Percentiles rank a stretch among this genome's conserved stretches.
These are phyloP conservation scores for Plagiodera versicolora DNA, from an alignment of 2,888 invertebrate species.

Conservation along the genomic window DNA sequence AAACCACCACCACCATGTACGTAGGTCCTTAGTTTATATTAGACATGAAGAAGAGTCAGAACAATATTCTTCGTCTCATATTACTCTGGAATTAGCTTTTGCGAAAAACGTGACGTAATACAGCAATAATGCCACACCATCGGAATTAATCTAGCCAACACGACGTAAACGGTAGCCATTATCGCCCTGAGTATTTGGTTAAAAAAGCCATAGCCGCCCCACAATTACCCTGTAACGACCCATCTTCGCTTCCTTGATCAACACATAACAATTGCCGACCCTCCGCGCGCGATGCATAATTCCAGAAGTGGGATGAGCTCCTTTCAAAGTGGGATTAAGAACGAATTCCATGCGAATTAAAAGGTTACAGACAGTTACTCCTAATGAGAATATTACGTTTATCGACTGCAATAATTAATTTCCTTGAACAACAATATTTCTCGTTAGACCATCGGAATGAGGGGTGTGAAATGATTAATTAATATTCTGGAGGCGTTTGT, in stretches of 20 bases:
- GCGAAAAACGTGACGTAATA: slow-evolving; percentile 18
- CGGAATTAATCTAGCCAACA: slow-evolving; percentile 52
- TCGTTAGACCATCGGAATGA: no score
- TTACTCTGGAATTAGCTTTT: slow-evolving; percentile 6
- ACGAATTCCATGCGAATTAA: slow-evolving; percentile 22
- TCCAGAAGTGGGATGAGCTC: slow-evolving; percentile 27
- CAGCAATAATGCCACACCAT: slow-evolving; percentile 30
- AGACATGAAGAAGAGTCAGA: neutral
- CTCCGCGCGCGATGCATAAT: slow-evolving; percentile 39
- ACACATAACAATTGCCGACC: slow-evolving; percentile 53
- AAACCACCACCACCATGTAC: no score
- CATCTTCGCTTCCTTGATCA: slow-evolving; percentile 54
- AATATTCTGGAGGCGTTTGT: slow-evolving; percentile 7
- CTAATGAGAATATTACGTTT: slow-evolving; percentile 25
- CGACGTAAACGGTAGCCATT: slow-evolving; percentile 51
- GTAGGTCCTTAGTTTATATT: no score
- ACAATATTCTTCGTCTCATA: neutral
- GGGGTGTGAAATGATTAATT: neutral
- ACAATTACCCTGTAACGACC: slow-evolving; percentile 54
- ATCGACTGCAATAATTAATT: no score
- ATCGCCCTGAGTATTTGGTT: slow-evolving; percentile 57
- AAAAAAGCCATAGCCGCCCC: slow-evolving; percentile 57
- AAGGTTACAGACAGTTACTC: no score
- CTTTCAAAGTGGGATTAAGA: slow-evolving; percentile 23
- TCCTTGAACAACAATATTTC: no score